Percentiles rank a stretch among this genome's conserved stretches.
These are phyloP conservation scores for Heterocephalus glaber DNA, from an alignment of 2,113 vertebrate species.

Conservation along the genomic window DNA sequence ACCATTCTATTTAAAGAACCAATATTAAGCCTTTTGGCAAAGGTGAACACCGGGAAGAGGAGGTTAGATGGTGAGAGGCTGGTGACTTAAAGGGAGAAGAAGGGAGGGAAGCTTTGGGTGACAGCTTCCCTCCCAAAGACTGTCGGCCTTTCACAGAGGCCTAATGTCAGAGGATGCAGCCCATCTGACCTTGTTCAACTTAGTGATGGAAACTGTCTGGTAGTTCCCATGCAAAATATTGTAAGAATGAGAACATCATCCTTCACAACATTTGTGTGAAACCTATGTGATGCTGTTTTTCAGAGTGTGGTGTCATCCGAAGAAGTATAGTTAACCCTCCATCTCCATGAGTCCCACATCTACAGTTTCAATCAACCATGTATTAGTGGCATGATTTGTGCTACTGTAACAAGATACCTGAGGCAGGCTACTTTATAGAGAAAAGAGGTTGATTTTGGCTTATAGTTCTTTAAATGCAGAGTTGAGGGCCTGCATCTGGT, in stretches of 20 bases:
- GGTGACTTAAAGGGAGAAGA: background rate
- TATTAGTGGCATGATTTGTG: background rate
- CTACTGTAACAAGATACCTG: background rate
- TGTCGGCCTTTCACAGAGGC: background rate
- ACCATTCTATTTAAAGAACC: background rate
- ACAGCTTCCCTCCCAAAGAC: background rate
- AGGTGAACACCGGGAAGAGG: background rate
- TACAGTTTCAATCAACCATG: background rate
- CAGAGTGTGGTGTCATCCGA: background rate
- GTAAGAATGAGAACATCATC: background rate
- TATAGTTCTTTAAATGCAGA: background rate
- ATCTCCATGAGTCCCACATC: background rate
- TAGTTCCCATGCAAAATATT: background rate
- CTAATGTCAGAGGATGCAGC: background rate
- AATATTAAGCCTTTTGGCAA: background rate
- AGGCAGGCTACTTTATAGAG: background rate
- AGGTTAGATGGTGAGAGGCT: background rate
- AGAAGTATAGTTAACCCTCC: background rate
- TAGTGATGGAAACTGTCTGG: background rate
- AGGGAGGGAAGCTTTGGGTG: background rate
- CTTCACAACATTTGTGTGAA: background rate
- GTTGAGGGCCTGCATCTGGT: background rate
- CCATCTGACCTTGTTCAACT: background rate
- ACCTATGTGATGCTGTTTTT: background rate
- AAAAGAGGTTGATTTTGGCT: background rate